Evolutionary conservation across 2,797 vertebrate species (phyloP).

Genomic region (Glossophaga mutica): DNA sequence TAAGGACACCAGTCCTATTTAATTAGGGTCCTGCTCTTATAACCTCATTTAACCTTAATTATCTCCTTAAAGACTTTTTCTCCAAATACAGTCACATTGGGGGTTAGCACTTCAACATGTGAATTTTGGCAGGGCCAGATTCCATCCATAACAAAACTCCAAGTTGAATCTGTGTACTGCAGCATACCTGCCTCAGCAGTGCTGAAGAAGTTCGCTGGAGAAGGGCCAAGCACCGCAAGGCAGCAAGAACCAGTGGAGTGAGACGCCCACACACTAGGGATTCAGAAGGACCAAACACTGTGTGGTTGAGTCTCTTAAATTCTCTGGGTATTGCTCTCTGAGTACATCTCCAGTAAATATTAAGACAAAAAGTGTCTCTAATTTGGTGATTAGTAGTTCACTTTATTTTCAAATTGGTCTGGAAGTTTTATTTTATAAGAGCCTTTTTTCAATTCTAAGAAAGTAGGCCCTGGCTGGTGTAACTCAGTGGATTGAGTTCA

Average conservation of each 20-base stretch:
- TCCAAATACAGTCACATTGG: neutral
- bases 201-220: no score
- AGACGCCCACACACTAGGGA: neutral
- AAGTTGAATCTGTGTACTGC: neutral
- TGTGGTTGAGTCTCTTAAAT: neutral
- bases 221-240: neutral
- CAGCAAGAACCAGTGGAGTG: neutral
- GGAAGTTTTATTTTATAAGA: neutral
- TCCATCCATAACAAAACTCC: neutral
- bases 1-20: neutral
- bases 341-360: neutral
- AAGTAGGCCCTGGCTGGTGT: neutral
- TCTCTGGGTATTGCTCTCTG: neutral
- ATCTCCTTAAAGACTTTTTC: neutral
- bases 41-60: neutral
- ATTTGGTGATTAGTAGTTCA: neutral
- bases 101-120: neutral
- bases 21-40: neutral
- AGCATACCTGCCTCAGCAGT: neutral
- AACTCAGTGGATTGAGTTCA: no score
- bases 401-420: neutral
- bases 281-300: neutral
- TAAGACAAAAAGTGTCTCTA: neutral
- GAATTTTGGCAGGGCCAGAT: neutral
- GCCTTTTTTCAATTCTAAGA: neutral